Conservation (phyloP, 2,888 invertebrate species). For the Sphecodes monilicornis region DNA sequence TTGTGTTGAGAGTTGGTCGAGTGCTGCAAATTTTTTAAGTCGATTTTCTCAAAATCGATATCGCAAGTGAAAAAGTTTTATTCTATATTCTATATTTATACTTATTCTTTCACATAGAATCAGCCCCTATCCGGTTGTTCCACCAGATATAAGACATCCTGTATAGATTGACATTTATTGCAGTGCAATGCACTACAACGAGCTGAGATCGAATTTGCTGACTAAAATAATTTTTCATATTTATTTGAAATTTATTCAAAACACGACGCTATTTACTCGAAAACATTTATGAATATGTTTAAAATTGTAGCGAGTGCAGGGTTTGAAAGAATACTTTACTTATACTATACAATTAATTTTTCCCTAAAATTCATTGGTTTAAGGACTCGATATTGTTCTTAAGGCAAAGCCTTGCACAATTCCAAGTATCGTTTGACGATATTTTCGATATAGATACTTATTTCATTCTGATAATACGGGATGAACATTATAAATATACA, state of each 20-base stretch:
- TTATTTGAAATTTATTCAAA: neutral
- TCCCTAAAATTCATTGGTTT: neutral
- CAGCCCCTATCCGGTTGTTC: too few relatives aligned
- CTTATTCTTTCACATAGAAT: too few relatives aligned
- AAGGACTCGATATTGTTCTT: neutral
- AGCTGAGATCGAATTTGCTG: neutral
- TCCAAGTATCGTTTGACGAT: too few relatives aligned
- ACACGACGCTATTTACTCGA: neutral
- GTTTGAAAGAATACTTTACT: neutral
- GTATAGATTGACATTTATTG: neutral
- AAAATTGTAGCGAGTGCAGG: conserved; percentile 4
- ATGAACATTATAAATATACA: neutral
- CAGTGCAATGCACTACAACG: neutral
- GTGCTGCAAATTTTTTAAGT: too few relatives aligned
- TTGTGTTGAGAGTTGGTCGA: too few relatives aligned
- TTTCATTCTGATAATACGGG: neutral
- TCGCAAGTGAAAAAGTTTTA: too few relatives aligned
- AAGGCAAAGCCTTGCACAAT: neutral
- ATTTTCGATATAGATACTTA: too few relatives aligned
- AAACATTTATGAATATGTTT: neutral
- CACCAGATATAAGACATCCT: too few relatives aligned
- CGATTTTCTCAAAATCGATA: too few relatives aligned
- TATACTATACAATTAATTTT: neutral
- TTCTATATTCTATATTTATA: too few relatives aligned
- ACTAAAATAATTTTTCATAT: neutral